A percentile compares a stretch with the other conserved stretches of the same genome.
phyloP scores from a whole-genome alignment of 2,888 invertebrate species.

The Idaea straminata region DNA sequence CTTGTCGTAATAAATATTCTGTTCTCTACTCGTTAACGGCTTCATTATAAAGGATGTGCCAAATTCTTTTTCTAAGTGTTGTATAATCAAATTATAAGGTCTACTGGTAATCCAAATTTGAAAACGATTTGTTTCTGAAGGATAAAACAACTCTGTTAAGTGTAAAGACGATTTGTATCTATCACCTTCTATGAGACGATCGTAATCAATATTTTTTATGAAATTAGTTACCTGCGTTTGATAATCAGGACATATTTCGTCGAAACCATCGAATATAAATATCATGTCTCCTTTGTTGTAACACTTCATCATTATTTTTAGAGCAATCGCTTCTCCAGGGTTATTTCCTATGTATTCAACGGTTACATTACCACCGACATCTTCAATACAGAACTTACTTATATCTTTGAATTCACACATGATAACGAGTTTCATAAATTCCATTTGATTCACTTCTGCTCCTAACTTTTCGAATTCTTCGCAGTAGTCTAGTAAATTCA shows the following conservation, averaged over 20 bases:
- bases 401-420: slow-evolving; percentile 2
- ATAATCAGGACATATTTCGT: slow-evolving; percentile 29
- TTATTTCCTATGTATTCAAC: slow-evolving; percentile 9
- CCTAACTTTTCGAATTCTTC: slow-evolving; percentile 18
- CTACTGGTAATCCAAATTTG: slow-evolving; percentile 25
- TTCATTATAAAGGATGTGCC: not conserved
- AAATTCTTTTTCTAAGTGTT: not conserved
- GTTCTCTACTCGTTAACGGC: not conserved
- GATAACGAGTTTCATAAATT: slow-evolving; percentile 6
- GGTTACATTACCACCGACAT: slow-evolving; percentile 2
- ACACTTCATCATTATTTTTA: slow-evolving; percentile 6
- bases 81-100: slow-evolving; percentile 21
- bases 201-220: slow-evolving; percentile 1
- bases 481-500: slow-evolving; percentile 17
- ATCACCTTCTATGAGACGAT: not conserved
- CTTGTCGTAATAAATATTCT: not conserved
- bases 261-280: slow-evolving; percentile 31
- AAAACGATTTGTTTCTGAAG: not conserved
- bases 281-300: slow-evolving; percentile 20
- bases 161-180: not conserved
- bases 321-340: not conserved
- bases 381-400: not conserved
- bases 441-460: slow-evolving; percentile 2
- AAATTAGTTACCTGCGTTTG: slow-evolving; percentile 13
- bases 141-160: not conserved